Base-by-base conservation (phyloP, 1,140 invertebrate species). In the Drosophila cardini region DNA sequence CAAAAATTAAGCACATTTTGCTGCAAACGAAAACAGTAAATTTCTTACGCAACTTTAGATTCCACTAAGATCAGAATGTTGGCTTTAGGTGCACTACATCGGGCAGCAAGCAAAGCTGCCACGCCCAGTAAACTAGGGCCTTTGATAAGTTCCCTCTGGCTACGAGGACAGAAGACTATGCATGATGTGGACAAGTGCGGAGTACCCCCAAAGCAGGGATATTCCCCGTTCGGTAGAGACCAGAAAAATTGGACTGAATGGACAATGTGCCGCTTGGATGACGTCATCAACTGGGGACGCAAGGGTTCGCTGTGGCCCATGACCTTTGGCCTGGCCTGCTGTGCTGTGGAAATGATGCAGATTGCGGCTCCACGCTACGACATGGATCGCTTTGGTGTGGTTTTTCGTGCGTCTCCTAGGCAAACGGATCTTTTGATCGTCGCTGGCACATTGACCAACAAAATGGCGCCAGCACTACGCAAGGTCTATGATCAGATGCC, bases 321-420 rank as follows among this genome's bases (percentile, higher is more conserved):
- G 93, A 99, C 98, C 36, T 99, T 99, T 94, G 98, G 98, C 76
- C 92, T 99, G 76, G 98, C 98, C 2, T 99, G 98, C 87, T 99
- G 98, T 93, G 98, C 98, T 60, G 98, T 99, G 0, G 98, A 99
- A 93, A 99, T 99, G 99, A 99, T 99, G 99, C 99, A 99, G 93
- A 98, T 99, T 63, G 98, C 98, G 60, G 98, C 98, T 16, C 98
- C 98, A 1, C 94, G 98, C 78, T 99, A 99, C 92, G 98, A 99
- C 90, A 98, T 99, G 97, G 98, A 98, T 93, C 94, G 94, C 81
- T 96, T 94, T 91, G 96, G 98, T 77, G 97, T 99, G 16, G 76
- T 99, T 4, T 99, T 99, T 91, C 94, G 99, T 90, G 98, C 99
- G 8, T 98, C 97, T 48, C 99, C 99, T 9, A 94, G 98, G 57